A percentile compares a stretch with the other conserved stretches of the same genome.
Evolutionary conservation across 1,140 invertebrate species (phyloP).

Genomic region (Patella vulgata): DNA sequence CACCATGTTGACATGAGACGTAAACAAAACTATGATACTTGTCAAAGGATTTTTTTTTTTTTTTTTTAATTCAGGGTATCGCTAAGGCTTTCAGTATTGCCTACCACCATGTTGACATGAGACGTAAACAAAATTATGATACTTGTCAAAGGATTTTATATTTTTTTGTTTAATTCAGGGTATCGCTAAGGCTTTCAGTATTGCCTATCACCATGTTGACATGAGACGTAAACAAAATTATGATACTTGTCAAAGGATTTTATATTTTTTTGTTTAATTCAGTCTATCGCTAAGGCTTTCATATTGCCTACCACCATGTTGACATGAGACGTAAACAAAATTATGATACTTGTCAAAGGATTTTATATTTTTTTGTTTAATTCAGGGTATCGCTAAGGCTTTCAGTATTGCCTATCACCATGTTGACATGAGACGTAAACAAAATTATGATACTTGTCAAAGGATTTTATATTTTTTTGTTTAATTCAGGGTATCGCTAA

Average conservation of each 20-base stretch:
- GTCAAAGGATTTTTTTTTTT: too few species aligned
- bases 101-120: constrained; percentile 61
- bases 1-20: constrained; percentile 60
- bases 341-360: too few species aligned
- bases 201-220: constrained; percentile 62
- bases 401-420: constrained; percentile 64
- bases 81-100: constrained; percentile 64
- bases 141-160: too few species aligned
- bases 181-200: constrained; percentile 63
- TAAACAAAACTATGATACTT: too few species aligned
- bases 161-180: constrained; percentile 50
- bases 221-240: constrained; percentile 58
- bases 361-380: too few species aligned
- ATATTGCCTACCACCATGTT: constrained; percentile 62
- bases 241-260: too few species aligned
- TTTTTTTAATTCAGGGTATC: constrained; percentile 52
- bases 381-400: constrained; percentile 61
- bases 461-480: too few species aligned
- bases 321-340: constrained; percentile 60
- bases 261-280: constrained; percentile 1
- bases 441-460: too few species aligned
- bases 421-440: constrained; percentile 60
- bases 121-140: too few species aligned
- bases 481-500: constrained; percentile 59
- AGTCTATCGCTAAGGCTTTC: constrained; percentile 64